Evolutionary conservation across 2,113 vertebrate species (phyloP).

Genomic region (Leptodactylus fuscus): DNA sequence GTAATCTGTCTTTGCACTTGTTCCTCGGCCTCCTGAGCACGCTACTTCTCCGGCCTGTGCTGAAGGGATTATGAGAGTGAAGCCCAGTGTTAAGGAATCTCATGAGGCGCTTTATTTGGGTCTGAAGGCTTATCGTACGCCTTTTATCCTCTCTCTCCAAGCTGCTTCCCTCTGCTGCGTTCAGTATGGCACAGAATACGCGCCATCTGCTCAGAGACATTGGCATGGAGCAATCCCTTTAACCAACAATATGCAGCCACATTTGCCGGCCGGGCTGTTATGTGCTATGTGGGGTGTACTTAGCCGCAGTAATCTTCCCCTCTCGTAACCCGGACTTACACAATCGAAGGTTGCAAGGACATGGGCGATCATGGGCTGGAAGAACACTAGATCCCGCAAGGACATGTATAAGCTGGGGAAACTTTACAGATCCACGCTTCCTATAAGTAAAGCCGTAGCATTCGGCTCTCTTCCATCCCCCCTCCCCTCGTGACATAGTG

Average conservation of each 20-base stretch:
- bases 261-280: conserved; percentile 16
- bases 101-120: conserved; percentile 57
- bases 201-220: conserved; percentile 67
- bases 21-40: not conserved
- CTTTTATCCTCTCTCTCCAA: conserved; percentile 62
- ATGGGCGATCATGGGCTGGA: not conserved
- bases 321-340: conserved; percentile 49
- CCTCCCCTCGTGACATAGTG: too few species aligned
- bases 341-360: not conserved
- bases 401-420: too few species aligned
- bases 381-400: too few species aligned
- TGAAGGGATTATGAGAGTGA: conserved; percentile 55
- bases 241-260: conserved; percentile 49
- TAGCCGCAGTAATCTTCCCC: conserved; percentile 18
- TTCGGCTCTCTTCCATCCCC: too few species aligned
- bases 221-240: conserved; percentile 58
- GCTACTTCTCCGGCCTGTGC: not conserved
- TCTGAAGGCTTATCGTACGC: conserved; percentile 52
- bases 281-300: conserved; percentile 29
- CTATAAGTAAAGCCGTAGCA: too few species aligned
- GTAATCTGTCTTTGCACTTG: too few species aligned
- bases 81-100: conserved; percentile 44
- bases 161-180: conserved; percentile 62
- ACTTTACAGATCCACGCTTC: too few species aligned
- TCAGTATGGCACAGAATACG: conserved; percentile 57